Percentiles rank a stretch among this genome's conserved stretches.
phyloP scores from a whole-genome alignment of 2,113 vertebrate genomes.

The Ochotona curzoniae region DNA sequence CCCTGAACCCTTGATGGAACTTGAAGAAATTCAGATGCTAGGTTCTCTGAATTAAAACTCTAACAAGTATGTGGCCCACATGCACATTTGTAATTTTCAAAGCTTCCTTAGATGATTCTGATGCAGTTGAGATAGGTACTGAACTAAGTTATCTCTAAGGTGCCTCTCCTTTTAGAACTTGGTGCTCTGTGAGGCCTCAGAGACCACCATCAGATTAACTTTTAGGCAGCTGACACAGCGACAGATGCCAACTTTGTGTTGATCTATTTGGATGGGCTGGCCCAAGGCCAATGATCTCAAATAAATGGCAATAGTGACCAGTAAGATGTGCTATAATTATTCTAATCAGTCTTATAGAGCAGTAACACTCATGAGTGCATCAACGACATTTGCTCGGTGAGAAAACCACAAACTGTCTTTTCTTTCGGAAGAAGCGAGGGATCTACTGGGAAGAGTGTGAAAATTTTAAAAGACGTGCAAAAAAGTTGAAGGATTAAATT shows the following conservation, averaged over 20 bases:
- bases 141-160: not conserved
- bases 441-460: not conserved
- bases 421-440: not conserved
- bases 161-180: not conserved
- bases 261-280: slow-evolving; percentile 27
- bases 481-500: slow-evolving; percentile 52
- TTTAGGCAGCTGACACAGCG: slow-evolving; percentile 12
- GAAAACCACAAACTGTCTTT: not conserved
- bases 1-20: not conserved
- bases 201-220: slow-evolving; percentile 9
- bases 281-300: not conserved
- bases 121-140: not conserved
- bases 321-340: slow-evolving; percentile 21
- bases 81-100: not conserved
- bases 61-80: not conserved
- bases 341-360: slow-evolving; percentile 41
- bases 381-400: slow-evolving; percentile 24
- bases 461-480: not conserved
- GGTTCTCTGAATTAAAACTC: slow-evolving; percentile 48
- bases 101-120: slow-evolving; percentile 29
- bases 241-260: slow-evolving; percentile 24
- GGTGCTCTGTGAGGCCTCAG: not conserved
- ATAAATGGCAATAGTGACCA: slow-evolving; percentile 6
- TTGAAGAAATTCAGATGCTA: not conserved
- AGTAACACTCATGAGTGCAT: not conserved